phyloP scores from a whole-genome alignment of 2,113 vertebrate genomes.

The Cricetomys ansorgei region DNA sequence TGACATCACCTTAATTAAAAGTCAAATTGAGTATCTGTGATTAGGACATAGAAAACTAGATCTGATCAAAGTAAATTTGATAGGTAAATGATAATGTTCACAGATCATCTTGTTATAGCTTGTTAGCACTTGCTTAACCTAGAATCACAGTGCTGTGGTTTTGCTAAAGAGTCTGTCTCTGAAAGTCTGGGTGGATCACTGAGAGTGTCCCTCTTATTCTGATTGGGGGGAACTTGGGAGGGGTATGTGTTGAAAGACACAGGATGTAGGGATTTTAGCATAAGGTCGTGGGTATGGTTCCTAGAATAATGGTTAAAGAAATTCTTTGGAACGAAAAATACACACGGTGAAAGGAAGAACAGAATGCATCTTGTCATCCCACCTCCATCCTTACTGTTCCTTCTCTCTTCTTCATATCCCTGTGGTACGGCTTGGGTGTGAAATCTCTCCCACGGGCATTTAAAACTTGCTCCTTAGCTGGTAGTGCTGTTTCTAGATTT shows the following conservation, averaged over 20 bases:
- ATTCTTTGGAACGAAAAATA: background rate
- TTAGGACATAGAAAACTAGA: background rate
- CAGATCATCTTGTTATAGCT: background rate
- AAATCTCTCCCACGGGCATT: background rate
- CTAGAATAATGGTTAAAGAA: background rate
- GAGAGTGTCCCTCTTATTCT: accelerated
- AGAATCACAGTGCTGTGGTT: background rate
- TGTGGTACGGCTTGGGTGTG: background rate
- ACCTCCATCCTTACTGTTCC: accelerated
- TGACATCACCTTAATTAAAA: background rate
- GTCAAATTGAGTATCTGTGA: background rate
- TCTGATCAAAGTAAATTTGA: background rate
- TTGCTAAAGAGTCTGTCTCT: no score
- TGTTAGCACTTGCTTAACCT: background rate
- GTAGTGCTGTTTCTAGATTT: background rate
- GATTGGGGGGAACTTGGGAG: no score
- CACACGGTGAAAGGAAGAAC: accelerated
- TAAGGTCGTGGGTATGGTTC: background rate
- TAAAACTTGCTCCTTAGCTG: background rate
- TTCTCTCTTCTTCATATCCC: no score
- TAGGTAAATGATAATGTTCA: background rate
- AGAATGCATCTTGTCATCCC: no score
- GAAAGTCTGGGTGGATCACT: background rate
- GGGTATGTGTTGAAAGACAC: accelerated
- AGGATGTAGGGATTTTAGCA: background rate